These are phyloP conservation scores for Acleris laterana DNA, from an alignment of 2,888 invertebrate species.

Conservation along the genomic window DNA sequence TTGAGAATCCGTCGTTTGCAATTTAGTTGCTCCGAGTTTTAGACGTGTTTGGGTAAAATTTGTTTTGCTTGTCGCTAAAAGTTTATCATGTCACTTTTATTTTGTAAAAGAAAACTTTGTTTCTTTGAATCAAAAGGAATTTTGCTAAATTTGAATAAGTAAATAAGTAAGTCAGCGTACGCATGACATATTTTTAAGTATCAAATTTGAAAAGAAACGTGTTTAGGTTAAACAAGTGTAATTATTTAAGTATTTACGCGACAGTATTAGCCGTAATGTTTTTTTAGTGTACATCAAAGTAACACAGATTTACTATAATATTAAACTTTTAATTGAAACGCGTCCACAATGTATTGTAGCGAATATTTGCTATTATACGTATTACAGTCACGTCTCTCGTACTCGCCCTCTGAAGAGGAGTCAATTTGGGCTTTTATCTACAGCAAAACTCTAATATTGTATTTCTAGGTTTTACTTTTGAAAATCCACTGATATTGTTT, in stretches of 20 bases:
- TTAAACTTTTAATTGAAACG: no score
- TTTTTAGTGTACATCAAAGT: no score
- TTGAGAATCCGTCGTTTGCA: slow-evolving; percentile 17
- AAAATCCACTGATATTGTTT: slow-evolving; percentile 35
- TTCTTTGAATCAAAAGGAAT: background rate
- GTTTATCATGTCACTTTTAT: background rate
- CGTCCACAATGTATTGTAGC: background rate
- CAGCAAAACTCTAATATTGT: slow-evolving; percentile 14
- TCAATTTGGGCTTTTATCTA: slow-evolving; percentile 28
- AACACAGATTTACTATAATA: no score
- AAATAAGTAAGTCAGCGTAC: background rate
- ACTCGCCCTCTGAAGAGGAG: slow-evolving; percentile 11
- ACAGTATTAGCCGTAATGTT: no score
- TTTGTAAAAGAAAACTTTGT: background rate
- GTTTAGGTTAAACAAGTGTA: no score
- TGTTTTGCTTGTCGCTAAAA: slow-evolving; percentile 6
- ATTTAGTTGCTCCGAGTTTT: slow-evolving; percentile 11
- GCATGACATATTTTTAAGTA: no score
- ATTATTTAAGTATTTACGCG: no score
- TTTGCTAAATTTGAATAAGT: background rate
- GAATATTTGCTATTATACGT: background rate
- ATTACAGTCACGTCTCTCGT: slow-evolving; percentile 23
- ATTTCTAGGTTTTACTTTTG: slow-evolving; percentile 33
- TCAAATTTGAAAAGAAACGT: no score
- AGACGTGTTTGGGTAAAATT: slow-evolving; percentile 14